Evolutionary conservation across 2,888 invertebrate species (phyloP).

Genomic region (Lasioglossum figueresi): DNA sequence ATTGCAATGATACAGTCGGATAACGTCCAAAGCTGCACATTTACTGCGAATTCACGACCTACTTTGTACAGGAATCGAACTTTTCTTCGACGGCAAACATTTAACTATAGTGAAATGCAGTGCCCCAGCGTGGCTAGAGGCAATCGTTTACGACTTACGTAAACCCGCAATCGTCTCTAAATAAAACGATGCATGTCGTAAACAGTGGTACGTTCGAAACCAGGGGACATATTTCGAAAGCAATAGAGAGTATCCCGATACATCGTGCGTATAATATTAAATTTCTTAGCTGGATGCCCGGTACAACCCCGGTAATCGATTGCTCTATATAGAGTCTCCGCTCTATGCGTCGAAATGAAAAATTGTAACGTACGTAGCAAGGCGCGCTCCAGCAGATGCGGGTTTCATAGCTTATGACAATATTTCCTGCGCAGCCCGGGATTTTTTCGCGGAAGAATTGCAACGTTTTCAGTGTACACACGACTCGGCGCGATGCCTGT

Average conservation of each 20-base stretch:
- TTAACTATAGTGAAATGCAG: not conserved
- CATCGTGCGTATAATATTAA: not conserved
- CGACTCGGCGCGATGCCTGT: not conserved
- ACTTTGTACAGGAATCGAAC: not conserved
- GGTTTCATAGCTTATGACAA: not conserved
- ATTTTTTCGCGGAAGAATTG: constrained; percentile 12
- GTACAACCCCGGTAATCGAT: not conserved
- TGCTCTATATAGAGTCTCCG: too few species aligned
- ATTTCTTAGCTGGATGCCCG: not conserved
- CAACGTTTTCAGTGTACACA: not conserved
- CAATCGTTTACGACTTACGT: not conserved
- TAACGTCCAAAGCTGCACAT: not conserved
- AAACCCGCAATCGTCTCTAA: not conserved
- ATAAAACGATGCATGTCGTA: not conserved
- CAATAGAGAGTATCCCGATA: not conserved
- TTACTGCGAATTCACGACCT: not conserved
- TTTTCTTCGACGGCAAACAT: not conserved
- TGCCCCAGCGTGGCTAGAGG: not conserved
- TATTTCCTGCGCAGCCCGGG: not conserved
- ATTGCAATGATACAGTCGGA: not conserved
- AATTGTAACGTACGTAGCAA: not conserved
- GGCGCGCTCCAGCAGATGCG: not conserved
- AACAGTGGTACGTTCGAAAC: not conserved
- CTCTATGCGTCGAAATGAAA: not conserved
- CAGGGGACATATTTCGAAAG: not conserved